These are phyloP conservation scores for Aramus guarauna DNA, from an alignment of 2,113 vertebrate species.

Conservation along the genomic window DNA sequence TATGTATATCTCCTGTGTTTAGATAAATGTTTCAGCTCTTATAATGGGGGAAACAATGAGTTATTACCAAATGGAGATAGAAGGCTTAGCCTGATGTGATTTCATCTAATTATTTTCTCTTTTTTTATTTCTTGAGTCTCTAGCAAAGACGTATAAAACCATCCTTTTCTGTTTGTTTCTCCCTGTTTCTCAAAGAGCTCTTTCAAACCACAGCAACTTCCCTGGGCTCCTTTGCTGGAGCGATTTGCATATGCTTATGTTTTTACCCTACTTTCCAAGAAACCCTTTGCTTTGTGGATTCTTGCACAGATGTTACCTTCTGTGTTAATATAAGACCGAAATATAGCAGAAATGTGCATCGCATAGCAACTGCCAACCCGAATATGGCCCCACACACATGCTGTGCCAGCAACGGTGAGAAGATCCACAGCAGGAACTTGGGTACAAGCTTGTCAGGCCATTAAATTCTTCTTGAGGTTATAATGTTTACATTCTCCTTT, in stretches of 20 bases:
- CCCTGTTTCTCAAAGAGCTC: not conserved
- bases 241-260: not conserved
- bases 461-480: not conserved
- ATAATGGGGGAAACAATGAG: not conserved
- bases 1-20: not conserved
- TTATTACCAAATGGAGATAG: not conserved
- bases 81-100: not conserved
- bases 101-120: not conserved
- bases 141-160: not conserved
- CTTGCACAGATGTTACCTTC: not conserved
- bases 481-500: not conserved
- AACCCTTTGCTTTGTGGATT: not conserved
- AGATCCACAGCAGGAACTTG: not conserved
- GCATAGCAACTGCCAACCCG: not conserved
- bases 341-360: not conserved
- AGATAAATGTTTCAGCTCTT: not conserved
- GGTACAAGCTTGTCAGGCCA: not conserved
- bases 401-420: not conserved
- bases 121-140: not conserved
- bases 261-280: not conserved
- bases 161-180: not conserved
- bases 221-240: not conserved
- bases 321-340: not conserved
- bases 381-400: not conserved
- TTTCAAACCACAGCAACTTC: not conserved